phyloP scores from a whole-genome alignment of 2,888 invertebrate genomes.

The Andrena fulva region DNA sequence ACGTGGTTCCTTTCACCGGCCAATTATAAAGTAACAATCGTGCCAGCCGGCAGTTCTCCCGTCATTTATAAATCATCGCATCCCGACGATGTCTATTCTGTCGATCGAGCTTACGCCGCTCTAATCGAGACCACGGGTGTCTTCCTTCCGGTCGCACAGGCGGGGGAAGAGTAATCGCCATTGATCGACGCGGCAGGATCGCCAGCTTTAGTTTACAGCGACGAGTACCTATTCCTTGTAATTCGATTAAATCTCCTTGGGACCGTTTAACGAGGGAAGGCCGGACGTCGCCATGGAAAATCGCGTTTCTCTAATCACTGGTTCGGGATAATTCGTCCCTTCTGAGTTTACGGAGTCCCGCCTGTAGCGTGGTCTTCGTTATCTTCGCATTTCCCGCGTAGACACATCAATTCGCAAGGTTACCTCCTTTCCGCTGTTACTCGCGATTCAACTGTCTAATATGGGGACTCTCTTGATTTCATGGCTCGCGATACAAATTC shows the following conservation, averaged over 20 bases:
- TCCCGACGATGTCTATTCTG: constrained; percentile 14
- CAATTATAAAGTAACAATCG: constrained; percentile 34
- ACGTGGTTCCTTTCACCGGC: neutral
- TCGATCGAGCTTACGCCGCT: constrained; percentile 43
- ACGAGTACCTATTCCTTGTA: constrained; percentile 32
- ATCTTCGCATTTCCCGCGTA: neutral
- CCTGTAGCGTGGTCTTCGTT: neutral
- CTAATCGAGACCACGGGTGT: constrained; percentile 55
- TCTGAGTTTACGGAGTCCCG: neutral
- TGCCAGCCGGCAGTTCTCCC: constrained; percentile 16
- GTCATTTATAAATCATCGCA: constrained; percentile 60
- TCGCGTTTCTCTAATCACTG: neutral
- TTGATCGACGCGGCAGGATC: constrained; percentile 41
- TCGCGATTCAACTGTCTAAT: no score
- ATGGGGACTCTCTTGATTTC: neutral
- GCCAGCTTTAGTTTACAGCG: constrained; percentile 53
- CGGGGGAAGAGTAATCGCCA: constrained; percentile 48
- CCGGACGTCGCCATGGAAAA: constrained; percentile 10
- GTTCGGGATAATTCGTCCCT: constrained; percentile 2
- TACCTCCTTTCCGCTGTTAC: neutral
- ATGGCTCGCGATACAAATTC: neutral
- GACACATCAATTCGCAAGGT: neutral
- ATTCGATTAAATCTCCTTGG: constrained; percentile 45
- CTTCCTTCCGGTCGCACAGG: constrained; percentile 52
- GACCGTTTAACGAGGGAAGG: constrained; percentile 16